A percentile compares a stretch with the other conserved stretches of the same genome.
These are phyloP conservation scores for Deroptyus accipitrinus DNA, from an alignment of 2,113 vertebrate species.

Conservation along the genomic window DNA sequence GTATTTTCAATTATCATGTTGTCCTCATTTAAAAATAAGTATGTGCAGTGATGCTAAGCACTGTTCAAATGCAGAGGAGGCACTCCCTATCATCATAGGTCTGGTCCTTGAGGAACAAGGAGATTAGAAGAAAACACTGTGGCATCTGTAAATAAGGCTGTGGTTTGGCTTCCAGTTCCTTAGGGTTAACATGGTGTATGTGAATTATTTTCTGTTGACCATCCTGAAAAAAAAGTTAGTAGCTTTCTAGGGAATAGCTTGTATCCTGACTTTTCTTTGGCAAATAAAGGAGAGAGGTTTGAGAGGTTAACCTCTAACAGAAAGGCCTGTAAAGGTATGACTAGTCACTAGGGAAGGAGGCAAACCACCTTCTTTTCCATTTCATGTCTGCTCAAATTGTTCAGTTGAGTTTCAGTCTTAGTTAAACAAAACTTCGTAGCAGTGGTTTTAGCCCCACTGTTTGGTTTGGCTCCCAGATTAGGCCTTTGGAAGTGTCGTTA, in stretches of 20 bases:
- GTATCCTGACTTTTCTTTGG: not conserved
- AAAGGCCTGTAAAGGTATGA: not conserved
- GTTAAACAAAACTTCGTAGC: conserved; percentile 1
- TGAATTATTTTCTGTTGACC: not conserved
- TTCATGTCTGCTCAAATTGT: conserved; percentile 2
- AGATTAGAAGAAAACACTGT: not conserved
- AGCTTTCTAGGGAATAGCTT: conserved; percentile 30
- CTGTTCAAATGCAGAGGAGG: not conserved
- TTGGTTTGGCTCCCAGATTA: not conserved
- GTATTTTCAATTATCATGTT: not conserved
- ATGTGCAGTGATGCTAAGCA: not conserved
- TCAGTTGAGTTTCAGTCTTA: not conserved
- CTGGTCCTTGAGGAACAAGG: not conserved
- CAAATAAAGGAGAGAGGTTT: not conserved
- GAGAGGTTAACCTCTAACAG: conserved; percentile 38
- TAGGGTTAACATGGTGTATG: not conserved
- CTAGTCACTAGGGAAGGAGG: not conserved
- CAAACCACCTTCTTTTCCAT: conserved; percentile 12
- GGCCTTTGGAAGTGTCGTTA: not conserved
- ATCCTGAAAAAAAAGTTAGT: not conserved
- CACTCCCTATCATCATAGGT: not conserved
- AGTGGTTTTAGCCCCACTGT: not conserved
- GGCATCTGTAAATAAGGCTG: not conserved
- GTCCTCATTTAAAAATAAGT: not conserved
- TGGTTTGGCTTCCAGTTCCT: not conserved